phyloP scores from a whole-genome alignment of 2,113 vertebrate species.

The Nicator chloris region DNA sequence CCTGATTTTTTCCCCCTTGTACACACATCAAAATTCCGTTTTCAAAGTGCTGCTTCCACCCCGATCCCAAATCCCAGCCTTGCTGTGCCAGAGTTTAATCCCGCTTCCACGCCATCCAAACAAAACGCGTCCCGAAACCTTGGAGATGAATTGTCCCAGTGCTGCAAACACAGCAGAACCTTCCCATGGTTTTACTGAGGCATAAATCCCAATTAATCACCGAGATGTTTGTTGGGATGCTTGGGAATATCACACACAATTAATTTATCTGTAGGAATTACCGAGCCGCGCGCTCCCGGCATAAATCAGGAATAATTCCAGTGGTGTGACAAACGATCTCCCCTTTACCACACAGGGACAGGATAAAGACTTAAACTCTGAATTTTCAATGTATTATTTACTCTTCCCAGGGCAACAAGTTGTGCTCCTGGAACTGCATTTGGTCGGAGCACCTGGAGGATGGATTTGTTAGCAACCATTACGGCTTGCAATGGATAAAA shows the following conservation, averaged over 20 bases:
- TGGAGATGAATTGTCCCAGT: neutral
- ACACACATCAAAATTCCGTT: neutral
- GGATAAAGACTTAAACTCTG: neutral
- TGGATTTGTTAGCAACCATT: no score
- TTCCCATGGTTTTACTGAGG: neutral
- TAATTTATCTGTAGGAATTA: neutral
- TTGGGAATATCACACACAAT: neutral
- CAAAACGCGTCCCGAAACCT: neutral
- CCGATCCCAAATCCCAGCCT: neutral
- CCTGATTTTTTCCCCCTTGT: no score
- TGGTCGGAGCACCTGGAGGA: neutral
- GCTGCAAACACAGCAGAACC: neutral
- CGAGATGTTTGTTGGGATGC: neutral
- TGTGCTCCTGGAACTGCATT: neutral
- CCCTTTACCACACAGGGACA: neutral
- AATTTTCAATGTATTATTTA: neutral
- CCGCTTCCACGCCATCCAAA: neutral
- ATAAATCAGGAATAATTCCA: neutral
- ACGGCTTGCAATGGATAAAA: neutral
- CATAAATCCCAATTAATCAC: conserved; percentile 14
- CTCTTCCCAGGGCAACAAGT: neutral
- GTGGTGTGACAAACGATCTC: neutral
- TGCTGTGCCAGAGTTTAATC: neutral
- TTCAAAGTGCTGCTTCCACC: neutral
- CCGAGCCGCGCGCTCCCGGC: neutral